A percentile compares a stretch with the other conserved stretches of the same genome.
phyloP scores from a whole-genome alignment of 2,888 invertebrate species.

The Ditylenchus weischeri region DNA sequence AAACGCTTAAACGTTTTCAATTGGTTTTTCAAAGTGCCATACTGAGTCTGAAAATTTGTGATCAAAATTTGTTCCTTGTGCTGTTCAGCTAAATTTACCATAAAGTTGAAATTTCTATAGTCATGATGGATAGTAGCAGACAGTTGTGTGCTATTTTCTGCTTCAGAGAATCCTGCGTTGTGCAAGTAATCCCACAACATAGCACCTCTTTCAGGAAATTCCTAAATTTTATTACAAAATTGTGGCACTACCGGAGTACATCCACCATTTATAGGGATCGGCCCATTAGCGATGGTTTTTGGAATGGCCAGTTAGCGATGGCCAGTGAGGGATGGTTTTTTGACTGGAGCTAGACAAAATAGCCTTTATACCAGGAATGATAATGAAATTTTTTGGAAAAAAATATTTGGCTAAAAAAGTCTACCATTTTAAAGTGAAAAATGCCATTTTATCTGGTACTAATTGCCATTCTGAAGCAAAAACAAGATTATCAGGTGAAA shows the following conservation, averaged over 20 bases:
- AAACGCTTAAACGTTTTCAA: slow-evolving; percentile 44
- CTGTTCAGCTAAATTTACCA: slow-evolving; percentile 3
- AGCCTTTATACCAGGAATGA: too few relatives aligned
- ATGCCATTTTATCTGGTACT: too few relatives aligned
- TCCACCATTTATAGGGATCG: too few relatives aligned
- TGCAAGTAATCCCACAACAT: slow-evolving; percentile 48
- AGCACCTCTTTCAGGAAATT: slow-evolving; percentile 44
- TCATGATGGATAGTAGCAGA: slow-evolving; percentile 26
- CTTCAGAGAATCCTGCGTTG: slow-evolving; percentile 41
- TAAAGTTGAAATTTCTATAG: slow-evolving; percentile 44
- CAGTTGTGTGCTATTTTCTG: slow-evolving; percentile 12
- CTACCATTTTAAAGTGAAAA: too few relatives aligned
- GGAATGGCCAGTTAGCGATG: not conserved
- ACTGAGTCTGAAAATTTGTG: slow-evolving; percentile 36
- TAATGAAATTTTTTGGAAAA: too few relatives aligned
- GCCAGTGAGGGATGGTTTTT: too few relatives aligned
- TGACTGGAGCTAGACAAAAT: too few relatives aligned
- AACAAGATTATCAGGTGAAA: too few relatives aligned
- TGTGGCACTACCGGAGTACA: not conserved
- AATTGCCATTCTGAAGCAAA: too few relatives aligned
- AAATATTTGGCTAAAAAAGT: too few relatives aligned
- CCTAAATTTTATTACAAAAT: slow-evolving; percentile 20
- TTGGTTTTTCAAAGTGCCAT: slow-evolving; percentile 35
- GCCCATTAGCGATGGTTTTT: too few relatives aligned
- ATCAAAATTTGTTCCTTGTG: too few relatives aligned